Conservation (phyloP, 2,888 invertebrate genomes). For the Eilema griseolum region DNA sequence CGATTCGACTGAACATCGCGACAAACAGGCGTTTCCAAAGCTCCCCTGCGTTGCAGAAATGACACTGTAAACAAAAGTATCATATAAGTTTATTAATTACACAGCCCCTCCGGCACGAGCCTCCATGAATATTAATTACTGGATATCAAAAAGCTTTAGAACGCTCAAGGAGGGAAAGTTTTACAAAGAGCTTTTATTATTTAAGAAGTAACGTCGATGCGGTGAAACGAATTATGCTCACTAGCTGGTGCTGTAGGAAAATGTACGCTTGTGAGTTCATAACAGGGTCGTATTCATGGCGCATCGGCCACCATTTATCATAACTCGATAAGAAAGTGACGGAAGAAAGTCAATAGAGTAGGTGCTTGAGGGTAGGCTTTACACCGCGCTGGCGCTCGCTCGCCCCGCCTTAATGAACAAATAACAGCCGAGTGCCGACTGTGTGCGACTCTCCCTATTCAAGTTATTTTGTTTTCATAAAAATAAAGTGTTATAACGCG, state of each 20-base stretch:
- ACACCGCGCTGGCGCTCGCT: conserved; percentile 64
- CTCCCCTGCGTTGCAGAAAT: conserved; percentile 76
- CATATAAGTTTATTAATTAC: conserved; percentile 88
- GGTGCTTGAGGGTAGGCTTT: conserved; percentile 82
- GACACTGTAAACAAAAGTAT: conserved; percentile 87
- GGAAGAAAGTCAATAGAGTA: conserved; percentile 86
- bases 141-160: conserved; percentile 86
- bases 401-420: conserved; percentile 75
- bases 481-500: conserved; percentile 56
- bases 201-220: conserved; percentile 84
- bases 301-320: conserved; percentile 71
- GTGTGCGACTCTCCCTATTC: conserved; percentile 54
- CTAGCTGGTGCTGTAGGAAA: conserved; percentile 51
- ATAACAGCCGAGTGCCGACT: conserved; percentile 59
- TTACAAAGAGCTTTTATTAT: conserved; percentile 87
- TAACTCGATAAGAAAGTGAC: conserved; percentile 85
- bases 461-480: conserved; percentile 57
- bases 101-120: conserved; percentile 83
- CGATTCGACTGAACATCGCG: conserved; percentile 50
- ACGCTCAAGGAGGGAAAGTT: conserved; percentile 87
- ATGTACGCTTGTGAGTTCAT: conserved; percentile 50
- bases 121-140: conserved; percentile 87
- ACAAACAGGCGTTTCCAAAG: conserved; percentile 61
- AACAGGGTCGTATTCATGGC: conserved; percentile 60
- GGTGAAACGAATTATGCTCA: conserved; percentile 82